Base-by-base conservation (phyloP, 2,888 invertebrate genomes). In the Caenorhabditis virilis region DNA sequence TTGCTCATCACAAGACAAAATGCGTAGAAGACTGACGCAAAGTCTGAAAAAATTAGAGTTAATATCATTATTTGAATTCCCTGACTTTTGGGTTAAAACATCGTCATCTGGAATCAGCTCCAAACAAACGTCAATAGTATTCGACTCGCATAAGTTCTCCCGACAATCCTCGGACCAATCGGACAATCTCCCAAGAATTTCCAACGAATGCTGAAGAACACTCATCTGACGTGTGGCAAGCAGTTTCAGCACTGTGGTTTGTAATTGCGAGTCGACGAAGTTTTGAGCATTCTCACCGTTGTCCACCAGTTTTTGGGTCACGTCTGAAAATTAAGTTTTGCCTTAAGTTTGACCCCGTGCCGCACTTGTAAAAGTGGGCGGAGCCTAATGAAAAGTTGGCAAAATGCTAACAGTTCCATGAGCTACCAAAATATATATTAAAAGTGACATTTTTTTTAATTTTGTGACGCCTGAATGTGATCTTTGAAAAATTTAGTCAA, bases 11-110 rank as follows among this genome's bases (percentile, higher is more conserved):
- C 66, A 65, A n/a, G 72, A 69, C 0, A 77, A 63, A 9, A 75
- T 70, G 1, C 76, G 70, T 2, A 77, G 56, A 15, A 77, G 68
- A 49, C 73, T 69, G 1, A 72, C 69, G 13, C 72, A 69, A 9
- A 75, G 56, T 49, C 77, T 30, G 20, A 15, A 41, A 39, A 39
- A 15, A 41, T 49, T 3, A 50, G 15, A 5, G 0, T 18, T 25
- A 15, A 22, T 50, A 1, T 16, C 27, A 35, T 20, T 26, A 23
- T 4, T 26, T 23, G 20, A 6, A 36, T 13, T 26, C 33, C n/a
- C 54, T 9, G 2, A 77, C 77, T 77, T 77, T 56, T 77, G 77
- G 3, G 77, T 74, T 33, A 76, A 45, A 26, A 77, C 54, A 51
- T 77, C 77, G 1, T 70, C 69, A 30, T 73, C 64, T 9, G 67